A percentile compares a stretch with the other conserved stretches of the same genome.
phyloP scores from a whole-genome alignment of 2,888 invertebrate species.

The Amphipoea oculea region DNA sequence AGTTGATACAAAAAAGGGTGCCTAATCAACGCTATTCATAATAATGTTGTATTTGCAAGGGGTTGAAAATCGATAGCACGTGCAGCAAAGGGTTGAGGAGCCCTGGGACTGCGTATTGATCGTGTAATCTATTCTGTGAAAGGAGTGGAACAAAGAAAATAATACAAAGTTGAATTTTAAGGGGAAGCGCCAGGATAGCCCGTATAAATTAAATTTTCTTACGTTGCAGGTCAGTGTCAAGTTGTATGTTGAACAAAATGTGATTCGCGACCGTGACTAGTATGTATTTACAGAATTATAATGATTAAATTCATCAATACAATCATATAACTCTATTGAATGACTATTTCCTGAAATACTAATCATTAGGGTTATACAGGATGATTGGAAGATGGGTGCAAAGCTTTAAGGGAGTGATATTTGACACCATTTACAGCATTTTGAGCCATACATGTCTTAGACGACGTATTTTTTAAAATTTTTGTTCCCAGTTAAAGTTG shows the following conservation, averaged over 20 bases:
- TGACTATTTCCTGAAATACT: not conserved
- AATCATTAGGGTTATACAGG: not conserved
- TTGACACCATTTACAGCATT: too few species aligned
- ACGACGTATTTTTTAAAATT: too few species aligned
- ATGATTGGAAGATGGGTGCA: too few species aligned
- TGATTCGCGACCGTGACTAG: not conserved
- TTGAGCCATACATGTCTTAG: too few species aligned
- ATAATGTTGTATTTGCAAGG: conserved; percentile 57
- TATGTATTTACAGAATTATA: not conserved
- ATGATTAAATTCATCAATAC: not conserved
- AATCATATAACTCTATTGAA: not conserved
- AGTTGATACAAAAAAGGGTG: conserved; percentile 44
- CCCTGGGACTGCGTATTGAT: conserved; percentile 37
- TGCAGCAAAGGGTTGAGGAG: conserved; percentile 53
- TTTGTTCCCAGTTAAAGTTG: too few species aligned
- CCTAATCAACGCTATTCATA: conserved; percentile 59
- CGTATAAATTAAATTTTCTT: not conserved
- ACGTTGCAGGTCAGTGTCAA: not conserved
- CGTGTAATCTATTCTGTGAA: conserved; percentile 39
- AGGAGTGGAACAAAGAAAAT: conserved; percentile 21
- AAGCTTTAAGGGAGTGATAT: too few species aligned
- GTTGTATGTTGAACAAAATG: not conserved
- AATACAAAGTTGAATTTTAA: conserved; percentile 4
- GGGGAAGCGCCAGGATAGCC: not conserved
- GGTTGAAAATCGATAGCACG: conserved; percentile 71